Percentiles rank a stretch among this genome's conserved stretches.
These are phyloP conservation scores for Benitochromis conjunctus DNA, from an alignment of 2,113 vertebrate genomes.

Conservation along the genomic window DNA sequence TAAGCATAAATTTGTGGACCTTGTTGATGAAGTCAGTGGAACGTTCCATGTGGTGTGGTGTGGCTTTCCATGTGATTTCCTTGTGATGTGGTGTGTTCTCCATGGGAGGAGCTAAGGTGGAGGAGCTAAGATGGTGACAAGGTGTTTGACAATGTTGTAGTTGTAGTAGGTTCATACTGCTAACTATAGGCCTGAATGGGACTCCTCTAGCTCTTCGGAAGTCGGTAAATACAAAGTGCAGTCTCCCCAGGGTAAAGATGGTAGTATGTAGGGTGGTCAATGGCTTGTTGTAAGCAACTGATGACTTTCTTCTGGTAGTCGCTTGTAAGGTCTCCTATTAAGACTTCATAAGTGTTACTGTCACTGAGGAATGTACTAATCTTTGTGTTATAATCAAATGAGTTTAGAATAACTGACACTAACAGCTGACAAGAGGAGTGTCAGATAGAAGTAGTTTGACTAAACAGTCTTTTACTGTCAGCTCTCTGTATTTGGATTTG, in stretches of 20 bases:
- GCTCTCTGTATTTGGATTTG: neutral
- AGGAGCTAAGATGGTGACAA: neutral
- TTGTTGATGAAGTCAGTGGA: neutral
- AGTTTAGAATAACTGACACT: neutral
- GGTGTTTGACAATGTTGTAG: neutral
- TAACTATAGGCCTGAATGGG: neutral
- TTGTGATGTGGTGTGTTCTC: neutral
- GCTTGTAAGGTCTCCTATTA: neutral
- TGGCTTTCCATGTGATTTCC: neutral
- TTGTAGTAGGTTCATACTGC: neutral
- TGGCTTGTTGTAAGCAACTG: neutral
- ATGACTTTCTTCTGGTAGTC: neutral
- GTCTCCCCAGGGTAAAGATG: neutral
- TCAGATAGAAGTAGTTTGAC: neutral
- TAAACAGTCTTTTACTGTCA: neutral
- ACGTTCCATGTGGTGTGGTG: neutral
- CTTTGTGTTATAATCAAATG: neutral
- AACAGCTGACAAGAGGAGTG: neutral
- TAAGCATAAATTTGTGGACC: neutral
- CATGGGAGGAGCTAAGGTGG: neutral
- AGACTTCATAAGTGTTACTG: neutral
- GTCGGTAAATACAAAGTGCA: neutral
- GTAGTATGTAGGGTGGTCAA: neutral
- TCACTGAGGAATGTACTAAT: neutral
- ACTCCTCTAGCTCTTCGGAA: neutral